These are phyloP conservation scores for Drosophila suzukii DNA, from an alignment of 1,140 invertebrate species.

Conservation along the genomic window DNA sequence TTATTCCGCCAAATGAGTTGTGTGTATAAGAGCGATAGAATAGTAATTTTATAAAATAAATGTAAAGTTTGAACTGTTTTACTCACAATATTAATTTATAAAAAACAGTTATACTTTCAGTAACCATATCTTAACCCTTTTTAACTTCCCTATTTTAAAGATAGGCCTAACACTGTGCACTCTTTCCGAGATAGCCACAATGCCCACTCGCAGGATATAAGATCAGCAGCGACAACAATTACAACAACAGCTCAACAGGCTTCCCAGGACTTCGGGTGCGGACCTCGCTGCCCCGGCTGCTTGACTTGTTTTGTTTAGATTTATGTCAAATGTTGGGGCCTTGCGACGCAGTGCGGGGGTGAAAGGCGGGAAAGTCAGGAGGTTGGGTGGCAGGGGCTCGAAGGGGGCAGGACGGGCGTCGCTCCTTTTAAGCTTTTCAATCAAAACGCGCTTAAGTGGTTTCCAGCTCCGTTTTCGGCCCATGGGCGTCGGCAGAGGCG, in stretches of 20 bases:
- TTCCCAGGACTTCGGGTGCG: conserved; percentile 27
- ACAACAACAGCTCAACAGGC: conserved; percentile 52
- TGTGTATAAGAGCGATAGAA: too few species aligned
- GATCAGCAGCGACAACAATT: conserved; percentile 31
- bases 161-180: background rate
- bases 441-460: conserved; percentile 77
- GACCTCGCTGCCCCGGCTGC: conserved; percentile 9
- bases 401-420: background rate
- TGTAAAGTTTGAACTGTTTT: too few species aligned
- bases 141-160: background rate
- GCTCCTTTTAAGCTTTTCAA: conserved; percentile 77
- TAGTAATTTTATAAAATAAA: too few species aligned
- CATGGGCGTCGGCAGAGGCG: conserved; percentile 14
- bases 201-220: conserved; percentile 5
- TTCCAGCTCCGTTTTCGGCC: conserved; percentile 51
- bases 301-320: conserved; percentile 79
- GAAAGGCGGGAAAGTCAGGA: background rate
- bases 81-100: too few species aligned
- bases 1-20: too few species aligned
- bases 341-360: conserved; percentile 6
- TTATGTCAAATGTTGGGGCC: conserved; percentile 75
- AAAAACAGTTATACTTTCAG: too few species aligned
- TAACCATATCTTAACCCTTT: too few species aligned
- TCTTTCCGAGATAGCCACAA: background rate
- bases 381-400: background rate